Evolutionary conservation across 2,113 vertebrate genomes (phyloP).

Genomic region (Rhineura floridana): DNA sequence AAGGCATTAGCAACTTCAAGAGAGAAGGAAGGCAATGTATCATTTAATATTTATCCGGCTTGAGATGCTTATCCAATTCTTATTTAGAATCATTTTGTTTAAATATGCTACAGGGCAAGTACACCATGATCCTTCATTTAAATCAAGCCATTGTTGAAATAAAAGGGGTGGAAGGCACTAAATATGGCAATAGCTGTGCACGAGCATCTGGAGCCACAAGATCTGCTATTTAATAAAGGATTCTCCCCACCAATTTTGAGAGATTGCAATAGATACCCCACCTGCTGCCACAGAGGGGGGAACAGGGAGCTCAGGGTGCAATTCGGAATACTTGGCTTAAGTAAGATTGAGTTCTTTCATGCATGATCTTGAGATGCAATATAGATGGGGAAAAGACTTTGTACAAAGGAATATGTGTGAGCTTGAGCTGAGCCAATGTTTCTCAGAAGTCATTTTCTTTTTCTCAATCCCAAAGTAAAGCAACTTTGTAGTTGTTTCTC

Average conservation of each 20-base stretch:
- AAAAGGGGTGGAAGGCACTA: background rate
- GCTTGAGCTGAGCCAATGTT: too few species aligned
- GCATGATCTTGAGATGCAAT: background rate
- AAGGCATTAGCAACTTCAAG: slow-evolving; percentile 34
- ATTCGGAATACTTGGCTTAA: background rate
- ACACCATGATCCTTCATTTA: slow-evolving; percentile 6
- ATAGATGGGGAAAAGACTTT: background rate
- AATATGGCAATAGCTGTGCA: background rate
- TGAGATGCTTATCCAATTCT: slow-evolving; percentile 51
- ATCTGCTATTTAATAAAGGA: background rate
- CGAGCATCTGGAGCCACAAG: background rate
- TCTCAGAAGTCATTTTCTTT: too few species aligned
- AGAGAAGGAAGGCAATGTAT: slow-evolving; percentile 45
- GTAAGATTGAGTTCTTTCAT: background rate
- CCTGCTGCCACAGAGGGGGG: background rate
- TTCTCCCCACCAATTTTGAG: background rate
- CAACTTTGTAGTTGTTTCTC: background rate
- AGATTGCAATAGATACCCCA: background rate
- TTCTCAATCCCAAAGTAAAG: background rate
- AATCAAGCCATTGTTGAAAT: slow-evolving; percentile 47
- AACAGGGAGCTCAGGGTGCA: too few species aligned
- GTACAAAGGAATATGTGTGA: background rate
- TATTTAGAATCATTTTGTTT: slow-evolving; percentile 33
- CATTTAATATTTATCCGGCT: slow-evolving; percentile 39
- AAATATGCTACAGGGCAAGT: slow-evolving; percentile 38